phyloP scores from a whole-genome alignment of 2,888 invertebrate genomes.

The Stomorhina lunata region DNA sequence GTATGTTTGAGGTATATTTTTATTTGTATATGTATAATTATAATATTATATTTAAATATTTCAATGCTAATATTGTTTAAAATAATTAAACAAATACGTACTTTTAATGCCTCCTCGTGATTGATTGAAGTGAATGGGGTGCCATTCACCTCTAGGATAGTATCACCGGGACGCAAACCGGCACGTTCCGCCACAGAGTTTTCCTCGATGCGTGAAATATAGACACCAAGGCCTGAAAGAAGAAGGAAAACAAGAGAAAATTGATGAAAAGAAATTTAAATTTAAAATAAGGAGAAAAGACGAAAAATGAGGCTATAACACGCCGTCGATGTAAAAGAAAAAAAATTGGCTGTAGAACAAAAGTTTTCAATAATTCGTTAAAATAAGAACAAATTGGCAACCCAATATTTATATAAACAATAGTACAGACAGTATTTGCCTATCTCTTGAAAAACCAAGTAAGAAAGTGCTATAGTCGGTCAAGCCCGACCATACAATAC shows the following conservation, averaged over 20 bases:
- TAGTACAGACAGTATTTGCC: too few species aligned
- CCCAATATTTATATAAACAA: too few species aligned
- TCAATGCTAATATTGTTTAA: not conserved
- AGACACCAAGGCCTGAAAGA: slow-evolving; percentile 89
- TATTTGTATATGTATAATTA: not conserved
- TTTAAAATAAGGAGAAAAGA: too few species aligned
- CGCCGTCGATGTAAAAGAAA: too few species aligned
- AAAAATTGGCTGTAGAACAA: too few species aligned
- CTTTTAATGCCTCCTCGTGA: slow-evolving; percentile 95
- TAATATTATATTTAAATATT: not conserved
- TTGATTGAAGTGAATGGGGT: slow-evolving; percentile 95
- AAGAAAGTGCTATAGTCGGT: too few species aligned
- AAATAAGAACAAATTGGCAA: too few species aligned
- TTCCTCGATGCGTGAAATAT: slow-evolving; percentile 94
- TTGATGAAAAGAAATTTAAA: too few species aligned
- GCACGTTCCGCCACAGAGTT: slow-evolving; percentile 93
- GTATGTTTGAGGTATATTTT: not conserved
- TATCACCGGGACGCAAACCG: slow-evolving; percentile 94
- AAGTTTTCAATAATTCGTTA: too few species aligned
- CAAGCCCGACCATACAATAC: too few species aligned
- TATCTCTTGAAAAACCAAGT: too few species aligned
- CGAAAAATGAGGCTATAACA: too few species aligned
- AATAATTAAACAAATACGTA: slow-evolving; percentile 78
- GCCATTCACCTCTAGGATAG: slow-evolving; percentile 96
- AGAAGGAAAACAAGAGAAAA: not conserved